Evolutionary conservation across 2,797 vertebrate species (phyloP).

Genomic region (Silurus aristotelis): DNA sequence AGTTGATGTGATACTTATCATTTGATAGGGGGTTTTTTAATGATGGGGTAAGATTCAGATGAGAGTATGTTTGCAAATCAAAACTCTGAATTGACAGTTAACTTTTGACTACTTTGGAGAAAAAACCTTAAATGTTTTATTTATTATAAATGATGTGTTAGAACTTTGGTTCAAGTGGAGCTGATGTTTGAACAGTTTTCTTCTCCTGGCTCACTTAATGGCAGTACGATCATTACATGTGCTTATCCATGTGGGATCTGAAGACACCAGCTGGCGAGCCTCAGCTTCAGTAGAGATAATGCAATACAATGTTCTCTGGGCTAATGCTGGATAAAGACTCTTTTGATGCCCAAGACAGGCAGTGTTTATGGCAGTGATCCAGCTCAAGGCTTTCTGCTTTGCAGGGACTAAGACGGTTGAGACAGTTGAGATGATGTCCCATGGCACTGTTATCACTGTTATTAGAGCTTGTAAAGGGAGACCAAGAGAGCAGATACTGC

Average conservation of each 20-base stretch:
- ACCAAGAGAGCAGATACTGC: background rate
- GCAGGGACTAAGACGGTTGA: background rate
- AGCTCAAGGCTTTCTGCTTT: conserved; percentile 8
- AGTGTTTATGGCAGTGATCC: conserved; percentile 12
- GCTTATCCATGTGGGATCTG: conserved; percentile 41
- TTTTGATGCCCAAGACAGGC: conserved; percentile 52
- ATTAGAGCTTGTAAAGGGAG: background rate
- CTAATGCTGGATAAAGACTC: conserved; percentile 69
- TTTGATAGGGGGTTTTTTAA: too few species aligned
- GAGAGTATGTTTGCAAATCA: background rate
- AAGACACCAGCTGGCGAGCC: conserved; percentile 54
- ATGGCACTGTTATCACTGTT: background rate
- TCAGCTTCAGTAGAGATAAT: conserved; percentile 56
- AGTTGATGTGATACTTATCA: too few species aligned
- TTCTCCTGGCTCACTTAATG: conserved; percentile 16
- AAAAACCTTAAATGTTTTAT: background rate
- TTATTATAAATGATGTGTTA: background rate
- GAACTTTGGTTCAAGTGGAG: background rate
- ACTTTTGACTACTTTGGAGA: background rate
- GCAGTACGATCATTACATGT: conserved; percentile 33
- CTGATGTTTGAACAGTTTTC: background rate
- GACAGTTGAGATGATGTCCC: background rate
- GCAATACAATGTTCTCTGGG: conserved; percentile 61
- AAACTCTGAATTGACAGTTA: background rate
- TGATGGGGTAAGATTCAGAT: background rate